A percentile compares a stretch with the other conserved stretches of the same genome.
phyloP scores from a whole-genome alignment of 1,140 invertebrate genomes.

The Aphidius gifuensis region DNA sequence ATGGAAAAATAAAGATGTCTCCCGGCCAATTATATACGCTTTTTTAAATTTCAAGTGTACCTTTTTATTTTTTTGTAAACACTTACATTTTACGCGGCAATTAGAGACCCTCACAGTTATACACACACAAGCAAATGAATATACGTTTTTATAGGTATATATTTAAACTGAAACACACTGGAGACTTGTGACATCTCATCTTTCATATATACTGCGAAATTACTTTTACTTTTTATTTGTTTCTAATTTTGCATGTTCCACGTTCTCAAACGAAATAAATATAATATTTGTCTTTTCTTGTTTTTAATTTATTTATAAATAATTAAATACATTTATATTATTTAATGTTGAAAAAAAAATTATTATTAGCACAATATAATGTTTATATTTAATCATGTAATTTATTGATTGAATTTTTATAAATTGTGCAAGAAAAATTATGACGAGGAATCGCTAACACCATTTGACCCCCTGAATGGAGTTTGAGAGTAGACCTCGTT shows the following conservation, averaged over 20 bases:
- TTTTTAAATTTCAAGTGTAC: conserved; percentile 24
- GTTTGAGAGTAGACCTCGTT: too few relatives aligned
- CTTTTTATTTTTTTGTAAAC: conserved; percentile 11
- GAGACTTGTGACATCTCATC: not conserved
- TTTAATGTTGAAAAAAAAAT: too few relatives aligned
- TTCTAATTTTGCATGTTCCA: not conserved
- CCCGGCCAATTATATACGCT: conserved; percentile 23
- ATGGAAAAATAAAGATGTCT: conserved; percentile 12
- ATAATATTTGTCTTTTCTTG: too few relatives aligned
- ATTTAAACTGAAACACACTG: not conserved
- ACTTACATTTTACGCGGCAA: conserved; percentile 15
- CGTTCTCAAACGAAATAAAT: too few relatives aligned
- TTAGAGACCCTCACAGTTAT: conserved; percentile 5
- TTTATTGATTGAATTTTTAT: too few relatives aligned
- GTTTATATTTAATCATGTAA: too few relatives aligned
- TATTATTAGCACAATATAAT: too few relatives aligned
- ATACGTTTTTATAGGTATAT: not conserved
- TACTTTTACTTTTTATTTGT: conserved; percentile 1
- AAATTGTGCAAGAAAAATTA: too few relatives aligned
- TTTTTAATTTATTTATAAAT: conserved; percentile 3
- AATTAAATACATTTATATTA: not conserved
- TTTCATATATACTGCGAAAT: not conserved
- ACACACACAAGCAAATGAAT: too few relatives aligned
- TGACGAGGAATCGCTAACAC: too few relatives aligned
- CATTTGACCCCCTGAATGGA: too few relatives aligned